Conservation (phyloP, 1,140 invertebrate genomes). For the Panulirus ornatus region DNA sequence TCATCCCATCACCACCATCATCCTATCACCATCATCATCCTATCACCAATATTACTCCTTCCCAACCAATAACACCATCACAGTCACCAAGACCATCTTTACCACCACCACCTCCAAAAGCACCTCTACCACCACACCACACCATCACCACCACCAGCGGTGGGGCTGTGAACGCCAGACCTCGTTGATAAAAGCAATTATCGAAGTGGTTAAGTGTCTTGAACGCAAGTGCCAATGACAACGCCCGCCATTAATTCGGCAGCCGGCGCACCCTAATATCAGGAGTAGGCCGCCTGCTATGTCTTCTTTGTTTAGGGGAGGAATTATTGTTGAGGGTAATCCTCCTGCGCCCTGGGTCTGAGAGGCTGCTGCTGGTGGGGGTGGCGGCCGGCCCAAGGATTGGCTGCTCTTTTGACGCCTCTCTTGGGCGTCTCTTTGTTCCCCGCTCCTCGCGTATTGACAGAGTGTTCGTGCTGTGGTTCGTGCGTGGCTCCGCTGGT, state of each 20-base stretch:
- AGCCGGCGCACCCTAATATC: background rate
- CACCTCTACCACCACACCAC: slow-evolving; percentile 20
- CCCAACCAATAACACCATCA: background rate
- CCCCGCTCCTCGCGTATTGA: too few species aligned
- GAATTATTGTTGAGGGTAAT: slow-evolving; percentile 33
- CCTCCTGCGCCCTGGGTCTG: background rate
- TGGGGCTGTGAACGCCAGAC: slow-evolving; percentile 16
- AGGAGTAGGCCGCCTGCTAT: background rate
- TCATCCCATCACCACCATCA: background rate
- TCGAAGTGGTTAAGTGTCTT: slow-evolving; percentile 56
- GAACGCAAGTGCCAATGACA: slow-evolving; percentile 52
- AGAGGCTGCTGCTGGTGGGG: background rate
- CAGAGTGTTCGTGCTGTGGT: too few species aligned
- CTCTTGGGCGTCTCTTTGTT: too few species aligned
- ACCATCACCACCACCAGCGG: background rate
- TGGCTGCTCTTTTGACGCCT: too few species aligned
- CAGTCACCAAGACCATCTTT: background rate
- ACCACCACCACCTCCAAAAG: background rate
- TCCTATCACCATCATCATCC: background rate
- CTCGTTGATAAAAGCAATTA: slow-evolving; percentile 65
- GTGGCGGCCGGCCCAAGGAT: too few species aligned
- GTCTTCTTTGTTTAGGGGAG: slow-evolving; percentile 37
- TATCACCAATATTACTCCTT: background rate
- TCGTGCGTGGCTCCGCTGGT: too few species aligned
- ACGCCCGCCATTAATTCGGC: slow-evolving; percentile 41